Percentiles rank a stretch among this genome's conserved stretches.
phyloP scores from a whole-genome alignment of 2,797 vertebrate genomes.

The Etheostoma perlongum region DNA sequence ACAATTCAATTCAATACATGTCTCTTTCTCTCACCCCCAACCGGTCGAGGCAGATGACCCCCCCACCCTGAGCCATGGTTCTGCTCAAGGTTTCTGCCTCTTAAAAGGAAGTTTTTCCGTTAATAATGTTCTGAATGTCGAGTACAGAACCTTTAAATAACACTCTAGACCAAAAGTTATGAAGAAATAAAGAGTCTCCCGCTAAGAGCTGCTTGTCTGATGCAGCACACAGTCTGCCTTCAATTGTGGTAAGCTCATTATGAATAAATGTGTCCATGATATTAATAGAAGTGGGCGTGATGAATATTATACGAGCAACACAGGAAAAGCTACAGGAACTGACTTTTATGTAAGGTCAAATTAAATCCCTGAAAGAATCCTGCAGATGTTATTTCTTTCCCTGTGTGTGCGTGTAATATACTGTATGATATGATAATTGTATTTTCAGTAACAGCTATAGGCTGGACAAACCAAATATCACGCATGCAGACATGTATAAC shows the following conservation, averaged over 20 bases:
- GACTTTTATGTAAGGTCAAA: background rate
- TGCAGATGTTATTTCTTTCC: background rate
- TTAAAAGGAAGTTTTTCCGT: no score
- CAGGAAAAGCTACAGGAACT: background rate
- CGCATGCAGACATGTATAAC: constrained; percentile 2
- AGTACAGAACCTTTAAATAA: background rate
- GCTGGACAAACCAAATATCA: background rate
- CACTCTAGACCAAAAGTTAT: background rate
- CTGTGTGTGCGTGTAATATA: background rate
- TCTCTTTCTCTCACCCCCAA: no score
- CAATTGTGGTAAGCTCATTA: background rate
- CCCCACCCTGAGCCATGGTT: no score
- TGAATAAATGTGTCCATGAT: background rate
- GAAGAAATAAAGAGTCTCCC: background rate
- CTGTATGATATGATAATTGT: background rate
- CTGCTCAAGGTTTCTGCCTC: no score
- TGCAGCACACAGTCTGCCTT: background rate
- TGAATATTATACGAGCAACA: background rate
- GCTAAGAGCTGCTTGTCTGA: background rate
- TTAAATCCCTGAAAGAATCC: background rate
- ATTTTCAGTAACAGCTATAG: background rate
- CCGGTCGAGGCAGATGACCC: no score
- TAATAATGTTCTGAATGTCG: no score
- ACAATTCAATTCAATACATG: no score
- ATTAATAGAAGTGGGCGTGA: background rate